These are phyloP conservation scores for Lerista edwardsae DNA, from an alignment of 2,797 vertebrate species.

Conservation along the genomic window DNA sequence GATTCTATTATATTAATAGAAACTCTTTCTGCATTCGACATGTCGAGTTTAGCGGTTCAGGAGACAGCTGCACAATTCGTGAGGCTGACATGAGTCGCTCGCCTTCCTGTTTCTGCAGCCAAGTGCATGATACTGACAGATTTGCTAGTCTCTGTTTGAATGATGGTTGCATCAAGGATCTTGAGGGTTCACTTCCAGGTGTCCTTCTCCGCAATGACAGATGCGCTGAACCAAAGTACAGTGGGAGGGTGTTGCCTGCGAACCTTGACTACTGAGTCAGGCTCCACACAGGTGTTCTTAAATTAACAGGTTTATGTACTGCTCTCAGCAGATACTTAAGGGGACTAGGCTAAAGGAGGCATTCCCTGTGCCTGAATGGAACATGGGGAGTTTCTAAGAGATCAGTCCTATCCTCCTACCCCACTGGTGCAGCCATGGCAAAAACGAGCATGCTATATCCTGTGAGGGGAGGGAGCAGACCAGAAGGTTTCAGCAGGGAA, in stretches of 20 bases:
- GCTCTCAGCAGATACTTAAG: too few relatives aligned
- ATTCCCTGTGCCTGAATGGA: too few relatives aligned
- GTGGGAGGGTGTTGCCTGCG: too few relatives aligned
- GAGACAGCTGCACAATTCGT: conserved; percentile 32
- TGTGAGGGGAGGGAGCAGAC: too few relatives aligned
- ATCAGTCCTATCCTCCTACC: too few relatives aligned
- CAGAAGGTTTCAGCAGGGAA: too few relatives aligned
- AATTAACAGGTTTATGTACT: too few relatives aligned
- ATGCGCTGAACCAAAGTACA: conserved; percentile 7
- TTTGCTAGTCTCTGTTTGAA: background rate
- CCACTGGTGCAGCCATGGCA: too few relatives aligned
- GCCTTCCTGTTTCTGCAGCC: background rate
- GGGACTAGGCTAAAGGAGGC: too few relatives aligned
- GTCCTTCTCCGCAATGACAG: background rate
- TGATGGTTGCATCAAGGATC: background rate
- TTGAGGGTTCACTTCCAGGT: background rate
- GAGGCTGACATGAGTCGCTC: background rate
- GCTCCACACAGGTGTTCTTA: too few relatives aligned
- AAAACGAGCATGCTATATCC: too few relatives aligned
- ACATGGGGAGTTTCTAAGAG: background rate
- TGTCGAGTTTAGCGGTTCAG: background rate
- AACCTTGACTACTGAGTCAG: too few relatives aligned
- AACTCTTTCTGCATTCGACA: background rate
- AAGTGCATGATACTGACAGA: background rate
- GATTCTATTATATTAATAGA: conserved; percentile 33